Evolutionary conservation across 2,797 vertebrate genomes (phyloP), one percentile per base, ranked within the genome.

Genomic region (Hippocampus kuda): DNA sequence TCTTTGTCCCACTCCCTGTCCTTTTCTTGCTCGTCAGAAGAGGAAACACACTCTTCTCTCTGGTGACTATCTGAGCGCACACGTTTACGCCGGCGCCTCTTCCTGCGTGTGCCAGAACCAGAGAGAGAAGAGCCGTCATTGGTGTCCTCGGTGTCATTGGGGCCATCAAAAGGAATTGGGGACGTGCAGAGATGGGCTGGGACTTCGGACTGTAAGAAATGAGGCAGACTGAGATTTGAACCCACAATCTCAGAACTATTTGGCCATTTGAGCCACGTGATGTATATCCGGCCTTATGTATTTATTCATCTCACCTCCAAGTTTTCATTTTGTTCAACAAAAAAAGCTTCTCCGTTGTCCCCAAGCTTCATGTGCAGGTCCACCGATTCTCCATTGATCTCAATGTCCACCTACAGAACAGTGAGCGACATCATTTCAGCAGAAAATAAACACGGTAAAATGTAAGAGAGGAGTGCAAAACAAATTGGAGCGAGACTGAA

Each of bases 281-380:
- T 38, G 30, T 34, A 20, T 38, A 34, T 61, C 27, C 57, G 34
- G 5, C 2, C 1, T 24, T 27, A 24, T 44, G 53, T n/a, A 24
- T 16, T 46, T 5, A 2, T 6, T 15, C 20, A 13, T 46, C 70
- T 68, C 67, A 91, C 92, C 89, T 88, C 81, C 67, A 83, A 77
- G 61, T 88, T 91, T 63, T 94, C 92, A 4, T 85, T 85, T 83
- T 97, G 91, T 77, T 95, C 91, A 44, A 98, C 91, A 13, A 99
- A 99, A 86, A 99, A 99, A 30, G 96, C 96, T 75, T 98, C 96
- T 71, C 96, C 96, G 3, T 94, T 96, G 80, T 98, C 92, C 16
- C 96, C 96, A 56, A 99, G 87, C 82, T 95, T 96, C 97, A 99
- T 99, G 61, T 94, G 95, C 81, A 99, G 87, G 75, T 94, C 91